These are phyloP conservation scores for Pempheris klunzingeri DNA, from an alignment of 2,797 vertebrate species.

Conservation along the genomic window DNA sequence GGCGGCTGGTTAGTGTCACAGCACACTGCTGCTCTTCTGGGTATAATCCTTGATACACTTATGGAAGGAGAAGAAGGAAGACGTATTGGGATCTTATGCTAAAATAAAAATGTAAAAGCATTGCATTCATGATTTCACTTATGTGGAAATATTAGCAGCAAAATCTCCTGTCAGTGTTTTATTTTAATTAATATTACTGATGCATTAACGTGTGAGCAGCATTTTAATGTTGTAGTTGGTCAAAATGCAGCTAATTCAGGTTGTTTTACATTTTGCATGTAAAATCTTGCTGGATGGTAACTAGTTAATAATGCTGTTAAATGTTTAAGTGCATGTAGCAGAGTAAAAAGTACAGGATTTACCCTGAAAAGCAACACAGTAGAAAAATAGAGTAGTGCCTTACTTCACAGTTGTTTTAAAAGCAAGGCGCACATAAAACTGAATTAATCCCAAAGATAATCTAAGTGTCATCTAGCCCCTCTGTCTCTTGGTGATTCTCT, in stretches of 20 bases:
- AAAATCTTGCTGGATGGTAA: background rate
- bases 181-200: too few relatives aligned
- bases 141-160: too few relatives aligned
- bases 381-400: background rate
- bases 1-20: constrained; percentile 49
- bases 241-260: background rate
- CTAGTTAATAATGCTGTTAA: background rate
- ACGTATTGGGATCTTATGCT: background rate
- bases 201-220: too few relatives aligned
- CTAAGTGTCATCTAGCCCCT: background rate
- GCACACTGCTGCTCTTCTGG: background rate
- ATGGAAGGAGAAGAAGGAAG: background rate
- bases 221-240: background rate
- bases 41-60: background rate
- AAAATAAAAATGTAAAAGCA: background rate
- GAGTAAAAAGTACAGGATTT: background rate
- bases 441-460: background rate
- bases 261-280: background rate
- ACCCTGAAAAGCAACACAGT: background rate
- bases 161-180: too few relatives aligned
- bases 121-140: too few relatives aligned
- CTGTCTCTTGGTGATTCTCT: background rate
- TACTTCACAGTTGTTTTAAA: background rate
- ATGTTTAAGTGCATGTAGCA: background rate
- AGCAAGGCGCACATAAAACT: background rate